Percentiles rank a stretch among this genome's conserved stretches.
These are phyloP conservation scores for Tachina grossa DNA, from an alignment of 2,888 invertebrate genomes.

Conservation along the genomic window DNA sequence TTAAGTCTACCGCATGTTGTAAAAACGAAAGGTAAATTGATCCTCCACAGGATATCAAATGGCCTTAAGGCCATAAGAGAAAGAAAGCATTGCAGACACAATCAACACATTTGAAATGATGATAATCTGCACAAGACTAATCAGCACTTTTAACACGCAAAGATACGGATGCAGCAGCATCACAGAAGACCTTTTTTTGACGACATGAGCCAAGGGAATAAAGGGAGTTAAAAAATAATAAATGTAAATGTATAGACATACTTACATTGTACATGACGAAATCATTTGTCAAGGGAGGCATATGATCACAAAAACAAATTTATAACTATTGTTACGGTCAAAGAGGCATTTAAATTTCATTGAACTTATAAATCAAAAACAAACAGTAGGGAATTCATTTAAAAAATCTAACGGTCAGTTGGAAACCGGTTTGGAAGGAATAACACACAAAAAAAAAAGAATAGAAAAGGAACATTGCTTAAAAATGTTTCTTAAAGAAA, in stretches of 20 bases:
- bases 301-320: conserved; percentile 37
- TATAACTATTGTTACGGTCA: conserved; percentile 56
- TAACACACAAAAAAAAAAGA: background rate
- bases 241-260: too few relatives aligned
- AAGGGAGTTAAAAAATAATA: background rate
- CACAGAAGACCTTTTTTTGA: conserved; percentile 12
- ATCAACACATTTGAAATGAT: conserved; percentile 51
- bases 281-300: conserved; percentile 65
- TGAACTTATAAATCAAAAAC: conserved; percentile 65
- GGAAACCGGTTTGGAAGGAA: conserved; percentile 53
- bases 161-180: conserved; percentile 28
- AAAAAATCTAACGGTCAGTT: conserved; percentile 68
- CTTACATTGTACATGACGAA: conserved; percentile 27
- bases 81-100: conserved; percentile 15
- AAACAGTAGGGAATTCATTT: conserved; percentile 25
- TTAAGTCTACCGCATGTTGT: conserved; percentile 67
- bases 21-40: conserved; percentile 68
- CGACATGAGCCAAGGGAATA: background rate
- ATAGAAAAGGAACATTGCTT: conserved; percentile 6
- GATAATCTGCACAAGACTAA: conserved; percentile 66
- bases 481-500: background rate
- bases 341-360: conserved; percentile 45
- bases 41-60: conserved; percentile 64
- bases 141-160: conserved; percentile 71
- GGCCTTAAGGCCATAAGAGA: background rate